Percentiles rank a stretch among this genome's conserved stretches.
Conservation (phyloP, 2,113 vertebrate genomes). For the Muntiacus muntjak region DNA sequence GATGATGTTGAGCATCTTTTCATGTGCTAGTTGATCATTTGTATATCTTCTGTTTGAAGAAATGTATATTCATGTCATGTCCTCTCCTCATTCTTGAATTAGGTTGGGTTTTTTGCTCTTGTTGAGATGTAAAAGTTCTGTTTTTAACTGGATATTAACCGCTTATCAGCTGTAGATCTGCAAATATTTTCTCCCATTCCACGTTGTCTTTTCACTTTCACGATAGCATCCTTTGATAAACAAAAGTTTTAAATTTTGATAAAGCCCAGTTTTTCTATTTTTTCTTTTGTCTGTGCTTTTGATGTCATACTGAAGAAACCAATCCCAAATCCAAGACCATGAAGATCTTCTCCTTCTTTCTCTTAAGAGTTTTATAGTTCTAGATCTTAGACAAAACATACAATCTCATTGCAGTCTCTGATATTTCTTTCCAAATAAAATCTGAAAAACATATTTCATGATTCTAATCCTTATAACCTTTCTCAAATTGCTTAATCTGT, state of each 20-base stretch:
- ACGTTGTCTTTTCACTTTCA: neutral
- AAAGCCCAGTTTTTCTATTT: neutral
- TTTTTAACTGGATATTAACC: neutral
- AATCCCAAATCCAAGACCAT: neutral
- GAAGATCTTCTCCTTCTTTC: neutral
- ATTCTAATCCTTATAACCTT: neutral
- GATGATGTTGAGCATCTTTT: neutral
- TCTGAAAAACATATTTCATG: neutral
- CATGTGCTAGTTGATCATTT: neutral
- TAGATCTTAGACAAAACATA: neutral
- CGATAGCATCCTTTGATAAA: neutral
- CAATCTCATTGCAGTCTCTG: neutral
- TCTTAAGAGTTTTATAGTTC: neutral
- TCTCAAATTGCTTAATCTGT: neutral
- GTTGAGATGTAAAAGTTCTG: neutral
- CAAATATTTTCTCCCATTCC: neutral
- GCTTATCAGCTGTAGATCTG: neutral
- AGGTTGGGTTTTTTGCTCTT: neutral
- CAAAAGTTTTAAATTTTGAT: neutral
- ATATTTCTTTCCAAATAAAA: neutral
- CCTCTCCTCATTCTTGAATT: neutral
- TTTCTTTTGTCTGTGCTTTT: neutral
- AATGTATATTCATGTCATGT: neutral
- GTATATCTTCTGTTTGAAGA: neutral
- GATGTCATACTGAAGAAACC: neutral